Conservation (phyloP, 2,888 invertebrate species). For the Catotricha subobsoleta region DNA sequence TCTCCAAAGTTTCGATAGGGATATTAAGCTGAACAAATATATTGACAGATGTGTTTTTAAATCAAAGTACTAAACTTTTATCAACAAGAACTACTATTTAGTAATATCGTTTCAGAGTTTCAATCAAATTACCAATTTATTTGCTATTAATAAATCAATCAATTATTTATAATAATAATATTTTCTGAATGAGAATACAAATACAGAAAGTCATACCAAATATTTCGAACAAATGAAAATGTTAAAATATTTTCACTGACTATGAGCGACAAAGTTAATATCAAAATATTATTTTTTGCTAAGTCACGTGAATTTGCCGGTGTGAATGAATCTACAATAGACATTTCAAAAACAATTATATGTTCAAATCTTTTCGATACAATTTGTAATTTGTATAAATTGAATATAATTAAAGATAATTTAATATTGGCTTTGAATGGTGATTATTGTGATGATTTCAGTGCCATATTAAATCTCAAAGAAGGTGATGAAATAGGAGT, state of each 20-base stretch:
- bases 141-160: neutral
- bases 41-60: too few relatives aligned
- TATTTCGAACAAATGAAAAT: neutral
- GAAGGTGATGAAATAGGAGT: constrained; percentile 71
- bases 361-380: constrained; percentile 40
- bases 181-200: neutral
- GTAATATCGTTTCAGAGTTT: too few relatives aligned
- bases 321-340: constrained; percentile 35
- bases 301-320: constrained; percentile 72
- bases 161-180: neutral
- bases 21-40: too few relatives aligned
- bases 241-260: neutral
- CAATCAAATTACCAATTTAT: too few relatives aligned
- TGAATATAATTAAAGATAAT: constrained; percentile 47
- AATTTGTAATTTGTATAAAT: constrained; percentile 41
- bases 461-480: constrained; percentile 36
- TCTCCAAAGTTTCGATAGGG: too few relatives aligned
- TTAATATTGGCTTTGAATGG: constrained; percentile 72
- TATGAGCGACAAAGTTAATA: constrained; percentile 24
- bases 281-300: constrained; percentile 75
- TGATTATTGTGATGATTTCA: constrained; percentile 44
- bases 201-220: neutral
- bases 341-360: constrained; percentile 33
- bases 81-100: too few relatives aligned
- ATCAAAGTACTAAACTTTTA: too few relatives aligned